These are phyloP conservation scores for Steinernema hermaphroditum DNA, from an alignment of 2,888 invertebrate species.

Conservation along the genomic window DNA sequence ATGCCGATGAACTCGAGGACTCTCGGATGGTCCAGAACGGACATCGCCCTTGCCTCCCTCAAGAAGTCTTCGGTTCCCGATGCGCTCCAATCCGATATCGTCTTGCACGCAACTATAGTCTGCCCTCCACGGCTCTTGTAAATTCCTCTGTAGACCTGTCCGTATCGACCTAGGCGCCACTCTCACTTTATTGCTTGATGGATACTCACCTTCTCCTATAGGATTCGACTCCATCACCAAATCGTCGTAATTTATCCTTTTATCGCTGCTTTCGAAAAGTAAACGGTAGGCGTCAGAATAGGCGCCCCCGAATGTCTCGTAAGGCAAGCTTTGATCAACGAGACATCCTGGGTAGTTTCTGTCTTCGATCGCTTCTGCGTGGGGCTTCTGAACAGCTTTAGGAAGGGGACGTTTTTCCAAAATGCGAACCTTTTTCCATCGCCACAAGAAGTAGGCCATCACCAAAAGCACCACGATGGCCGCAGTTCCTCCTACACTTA, in stretches of 20 bases:
- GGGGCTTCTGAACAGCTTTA: not conserved
- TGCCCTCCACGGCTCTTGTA: not conserved
- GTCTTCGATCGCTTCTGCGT: not conserved
- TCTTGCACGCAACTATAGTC: not conserved
- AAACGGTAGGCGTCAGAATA: not conserved
- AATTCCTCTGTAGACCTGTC: not conserved
- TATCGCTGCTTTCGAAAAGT: not conserved
- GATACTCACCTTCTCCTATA: not conserved
- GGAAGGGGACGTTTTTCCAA: too few species aligned
- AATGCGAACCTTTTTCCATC: too few species aligned
- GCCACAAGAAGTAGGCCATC: too few species aligned
- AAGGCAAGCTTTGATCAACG: too few species aligned
- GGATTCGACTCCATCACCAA: not conserved
- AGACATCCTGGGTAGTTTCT: not conserved
- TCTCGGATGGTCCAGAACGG: conserved; percentile 2
- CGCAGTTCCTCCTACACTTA: too few species aligned
- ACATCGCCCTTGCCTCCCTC: not conserved
- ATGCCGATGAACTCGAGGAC: not conserved
- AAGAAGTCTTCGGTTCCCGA: not conserved
- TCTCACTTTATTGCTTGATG: not conserved
- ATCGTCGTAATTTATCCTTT: not conserved
- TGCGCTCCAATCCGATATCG: not conserved
- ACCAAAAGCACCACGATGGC: too few species aligned
- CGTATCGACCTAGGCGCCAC: not conserved
- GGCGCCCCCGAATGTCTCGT: not conserved